Evolutionary conservation across 1,140 invertebrate genomes (phyloP), one percentile per base, ranked within the genome.

Genomic region (Magallana angulata): DNA sequence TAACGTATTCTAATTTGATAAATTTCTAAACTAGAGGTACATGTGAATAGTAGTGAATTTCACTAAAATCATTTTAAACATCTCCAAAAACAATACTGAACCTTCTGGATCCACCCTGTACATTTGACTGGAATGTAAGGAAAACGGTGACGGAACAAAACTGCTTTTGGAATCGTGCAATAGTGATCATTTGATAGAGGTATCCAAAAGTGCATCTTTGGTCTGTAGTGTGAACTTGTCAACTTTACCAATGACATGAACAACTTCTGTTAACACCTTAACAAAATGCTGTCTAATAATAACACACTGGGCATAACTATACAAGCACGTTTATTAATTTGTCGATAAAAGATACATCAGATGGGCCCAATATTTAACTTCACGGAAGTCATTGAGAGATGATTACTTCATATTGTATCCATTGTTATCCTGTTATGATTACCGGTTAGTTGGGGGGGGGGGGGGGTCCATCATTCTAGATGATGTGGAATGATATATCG

Each of bases 151-250:
- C 36, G 68, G 68, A 76, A 30, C 68, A 76, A 76, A 76, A 18
- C 68, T 36, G 68, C 68, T 76, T 76, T 76, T 76, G 68, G 68
- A 76, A 76, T 76, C 68, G 14, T 76, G 68, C 68, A 76, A 76
- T 76, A 76, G 68, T 76, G 68, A 76, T 12, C 68, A 76, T 76
- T 76, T 76, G 68, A 76, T 76, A 76, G 68, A 76, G 68, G 68
- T 76, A 36, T 76, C 68, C 68, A 76, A 76, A 76, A 76, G 8
- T 36, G 68, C 68, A 76, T 76, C 68, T 12, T 76, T 12, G 11
- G 68, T 36, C 68, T 76, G 68, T 76, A 76, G 68, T 76, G 68
- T 76, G 68, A 76, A 76, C 68, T 76, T 76, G 68, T 76, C 68
- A 76, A 76, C 68, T 76, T 76, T 76, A 76, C 68, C 68, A 76